Evolutionary conservation across 2,797 vertebrate genomes (phyloP).

Genomic region (Labeo calbasu): DNA sequence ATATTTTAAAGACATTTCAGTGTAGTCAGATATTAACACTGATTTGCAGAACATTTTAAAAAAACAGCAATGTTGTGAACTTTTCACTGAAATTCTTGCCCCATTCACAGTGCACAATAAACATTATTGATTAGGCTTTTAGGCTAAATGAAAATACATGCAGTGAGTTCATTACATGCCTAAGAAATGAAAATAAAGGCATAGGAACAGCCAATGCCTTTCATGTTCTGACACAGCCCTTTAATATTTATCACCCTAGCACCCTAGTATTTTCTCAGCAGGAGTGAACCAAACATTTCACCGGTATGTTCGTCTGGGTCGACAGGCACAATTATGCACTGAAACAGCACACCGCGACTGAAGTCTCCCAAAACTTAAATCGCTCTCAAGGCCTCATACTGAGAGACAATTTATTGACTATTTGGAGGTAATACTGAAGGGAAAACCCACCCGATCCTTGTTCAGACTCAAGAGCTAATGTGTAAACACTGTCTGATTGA

Average conservation of each 20-base stretch:
- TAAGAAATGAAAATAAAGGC: neutral
- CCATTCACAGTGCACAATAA: slow-evolving; percentile 48
- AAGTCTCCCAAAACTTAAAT: slow-evolving; percentile 11
- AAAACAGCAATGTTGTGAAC: slow-evolving; percentile 13
- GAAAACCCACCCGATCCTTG: neutral
- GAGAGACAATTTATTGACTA: neutral
- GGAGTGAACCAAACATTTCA: slow-evolving; percentile 23
- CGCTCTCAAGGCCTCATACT: neutral
- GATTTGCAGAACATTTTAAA: slow-evolving; percentile 29
- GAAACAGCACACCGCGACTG: neutral
- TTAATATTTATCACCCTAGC: slow-evolving; percentile 15
- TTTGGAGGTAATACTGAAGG: slow-evolving; percentile 9
- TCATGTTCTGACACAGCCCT: slow-evolving; percentile 3
- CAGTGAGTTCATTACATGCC: neutral
- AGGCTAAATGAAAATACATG: neutral
- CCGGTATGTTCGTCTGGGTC: neutral
- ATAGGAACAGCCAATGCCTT: neutral
- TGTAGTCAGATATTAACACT: slow-evolving; percentile 7
- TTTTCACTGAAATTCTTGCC: neutral
- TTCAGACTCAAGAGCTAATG: slow-evolving; percentile 7
- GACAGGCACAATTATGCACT: neutral
- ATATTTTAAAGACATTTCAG: neutral
- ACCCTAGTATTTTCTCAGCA: neutral
- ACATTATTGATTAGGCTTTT: slow-evolving; percentile 44
- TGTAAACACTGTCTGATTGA: slow-evolving; percentile 42